Base-by-base conservation (phyloP, 2,113 vertebrate genomes). In the Catharus bicknelli region DNA sequence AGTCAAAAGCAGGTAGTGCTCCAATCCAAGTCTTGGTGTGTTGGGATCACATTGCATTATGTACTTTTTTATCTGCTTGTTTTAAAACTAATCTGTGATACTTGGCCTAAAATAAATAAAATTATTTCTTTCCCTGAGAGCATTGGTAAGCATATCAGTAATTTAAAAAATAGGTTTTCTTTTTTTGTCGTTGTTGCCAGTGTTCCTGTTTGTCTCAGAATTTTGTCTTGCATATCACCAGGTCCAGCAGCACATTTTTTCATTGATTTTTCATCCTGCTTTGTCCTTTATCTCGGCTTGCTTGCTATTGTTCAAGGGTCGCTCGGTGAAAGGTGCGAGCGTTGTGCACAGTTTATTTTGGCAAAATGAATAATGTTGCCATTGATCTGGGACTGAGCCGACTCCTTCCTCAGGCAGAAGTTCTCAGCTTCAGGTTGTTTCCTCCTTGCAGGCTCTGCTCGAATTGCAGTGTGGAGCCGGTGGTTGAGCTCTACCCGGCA, bases 281-380 rank as follows among this genome's bases (percentile, higher is more conserved):
- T 97, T 96, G 95, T 97, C 97, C 95, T 97, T 98, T 97, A 96
- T 97, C 93, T 97, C 54, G 25, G 88, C 76, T 95, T 67, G 91
- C 89, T 94, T 97, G 89, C 97, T 84, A 13, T 97, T 98, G 96
- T 98, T 98, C 96, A 97, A 94, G 97, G 96, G 95, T 98, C 96
- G 96, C 95, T 98, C 97, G 97, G 96, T 97, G 87, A 96, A 94
- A 96, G 92, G 97, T 96, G 89, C 4, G 7, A 97, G 97, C 81
- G 8, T 93, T 26, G 26, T 45, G 94, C 91, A 58, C 91, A 26
- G 86, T 98, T 98, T 98, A 97, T 98, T 98, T 97, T 97, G 94
- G 94, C 97, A 97, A 95, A 96, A 90, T 94, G 94, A 96, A 91
- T 97, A 80, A 77, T 57, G 68, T 86, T 94, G 93, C 95, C 53